Evolutionary conservation across 1,140 invertebrate species (phyloP), one percentile per base, ranked within the genome.

Genomic region (Camponotus pennsylvanicus): DNA sequence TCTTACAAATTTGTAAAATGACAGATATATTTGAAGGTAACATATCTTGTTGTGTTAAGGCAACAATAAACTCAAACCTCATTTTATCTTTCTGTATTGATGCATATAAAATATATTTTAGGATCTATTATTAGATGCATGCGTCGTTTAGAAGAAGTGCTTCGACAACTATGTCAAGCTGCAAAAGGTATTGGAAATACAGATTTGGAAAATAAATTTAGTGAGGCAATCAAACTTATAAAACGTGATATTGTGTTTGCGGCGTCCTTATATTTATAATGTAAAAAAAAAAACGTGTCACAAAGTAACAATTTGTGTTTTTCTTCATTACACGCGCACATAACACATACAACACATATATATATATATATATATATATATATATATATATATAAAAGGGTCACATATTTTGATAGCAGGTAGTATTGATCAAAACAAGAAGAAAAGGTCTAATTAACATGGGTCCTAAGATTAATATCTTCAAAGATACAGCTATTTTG

Each of bases 201-300:
- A 15, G 98, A 99, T 88, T 95, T 99, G 84, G 99, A 99, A 95
- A 98, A 98, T 90, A 99, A 99, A 95, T 99, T 99, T 94, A 97
- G 97, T 85, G 98, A 99, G 93, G 98, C 98, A 8, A 99, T 99
- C 79, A 97, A 97, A 92, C 94, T 98, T 61, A 97, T 99, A 45
- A 99, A 99, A 95, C 96, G 99, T 90, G 99, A 99, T 94, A 99
- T 99, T 95, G 98, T 99, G 32, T 99, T 99, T 96, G 99, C 99
- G 73, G 99, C 99, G 45, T 99, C 98, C 95, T 96, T 99, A 15
- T 99, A 99, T 96, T 96, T 99, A 91, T 99, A 97, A 93, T 89
- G 90, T 18, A 21, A 61, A 45, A 8, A 67, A 45, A 21, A 70
- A 64, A 85, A 71, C 13, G 9, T 42, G 69, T 34, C 15, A 55